Evolutionary conservation across 2,113 vertebrate species (phyloP).

Genomic region (Panthera leo): DNA sequence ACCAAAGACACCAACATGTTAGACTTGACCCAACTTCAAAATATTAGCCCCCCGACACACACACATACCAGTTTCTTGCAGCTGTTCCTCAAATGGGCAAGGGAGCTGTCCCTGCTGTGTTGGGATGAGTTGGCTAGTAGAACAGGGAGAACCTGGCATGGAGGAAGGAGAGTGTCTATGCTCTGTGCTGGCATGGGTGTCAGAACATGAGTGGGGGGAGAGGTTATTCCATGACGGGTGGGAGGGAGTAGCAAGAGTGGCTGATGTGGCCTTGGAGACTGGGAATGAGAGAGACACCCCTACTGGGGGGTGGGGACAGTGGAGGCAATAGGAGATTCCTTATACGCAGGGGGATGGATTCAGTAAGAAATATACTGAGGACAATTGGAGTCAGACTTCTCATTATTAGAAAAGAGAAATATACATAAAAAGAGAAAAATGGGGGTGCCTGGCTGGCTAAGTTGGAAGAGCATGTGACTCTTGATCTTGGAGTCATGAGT

Average conservation of each 20-base stretch:
- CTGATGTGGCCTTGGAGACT: not conserved
- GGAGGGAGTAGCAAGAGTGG: rapidly evolving
- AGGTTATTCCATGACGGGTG: rapidly evolving
- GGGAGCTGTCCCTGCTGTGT: not conserved
- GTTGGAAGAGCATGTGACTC: not conserved
- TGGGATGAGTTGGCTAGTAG: not conserved
- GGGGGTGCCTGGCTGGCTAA: not conserved
- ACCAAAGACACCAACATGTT: not conserved
- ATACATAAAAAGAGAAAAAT: not conserved
- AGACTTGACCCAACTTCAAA: not conserved
- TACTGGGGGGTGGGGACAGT: not conserved
- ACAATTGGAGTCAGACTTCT: not conserved
- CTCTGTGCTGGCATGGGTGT: not conserved
- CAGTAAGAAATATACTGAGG: not conserved
- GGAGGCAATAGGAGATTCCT: not conserved
- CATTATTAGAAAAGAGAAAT: not conserved
- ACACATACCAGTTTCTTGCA: not conserved
- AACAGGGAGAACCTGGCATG: not conserved
- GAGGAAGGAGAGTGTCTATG: not conserved
- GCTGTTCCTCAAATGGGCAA: not conserved
- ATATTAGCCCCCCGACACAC: not conserved
- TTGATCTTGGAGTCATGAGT: not conserved
- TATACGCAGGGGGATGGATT: not conserved
- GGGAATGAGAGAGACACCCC: not conserved
- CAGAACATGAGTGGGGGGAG: not conserved